These are phyloP conservation scores for Telmatochromis sp. DNA, from an alignment of 2,113 vertebrate genomes.

Conservation along the genomic window DNA sequence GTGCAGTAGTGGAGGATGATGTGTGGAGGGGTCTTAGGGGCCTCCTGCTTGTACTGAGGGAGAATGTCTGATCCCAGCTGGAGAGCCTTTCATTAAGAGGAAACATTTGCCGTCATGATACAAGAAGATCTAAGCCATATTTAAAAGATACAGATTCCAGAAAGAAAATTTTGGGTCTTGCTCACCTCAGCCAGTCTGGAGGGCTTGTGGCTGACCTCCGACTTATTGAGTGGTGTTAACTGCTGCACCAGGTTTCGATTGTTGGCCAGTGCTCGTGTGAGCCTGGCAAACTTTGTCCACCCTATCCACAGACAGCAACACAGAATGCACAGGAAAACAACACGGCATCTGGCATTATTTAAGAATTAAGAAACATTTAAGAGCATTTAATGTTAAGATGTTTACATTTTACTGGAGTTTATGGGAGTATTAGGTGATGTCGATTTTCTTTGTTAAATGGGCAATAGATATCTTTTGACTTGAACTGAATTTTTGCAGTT, in stretches of 20 bases:
- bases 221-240: constrained; percentile 87
- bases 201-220: constrained; percentile 91
- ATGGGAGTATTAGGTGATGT: background rate
- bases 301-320: constrained; percentile 59
- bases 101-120: background rate
- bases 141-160: background rate
- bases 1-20: constrained; percentile 98
- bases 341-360: background rate
- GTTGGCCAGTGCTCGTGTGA: constrained; percentile 91
- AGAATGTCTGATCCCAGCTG: constrained; percentile 97
- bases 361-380: background rate
- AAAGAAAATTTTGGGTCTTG: background rate
- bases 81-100: constrained; percentile 76
- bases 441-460: background rate
- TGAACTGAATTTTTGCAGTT: background rate
- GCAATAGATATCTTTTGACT: background rate
- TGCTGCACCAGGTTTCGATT: constrained; percentile 90
- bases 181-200: constrained; percentile 93
- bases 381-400: background rate
- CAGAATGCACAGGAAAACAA: background rate
- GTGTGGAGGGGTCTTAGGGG: constrained; percentile 96
- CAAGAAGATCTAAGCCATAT: background rate
- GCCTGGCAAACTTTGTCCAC: constrained; percentile 94
- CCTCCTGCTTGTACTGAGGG: constrained; percentile 97
- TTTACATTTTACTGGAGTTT: background rate